phyloP scores from a whole-genome alignment of 2,888 invertebrate species.

The Gasteruption jaculator region DNA sequence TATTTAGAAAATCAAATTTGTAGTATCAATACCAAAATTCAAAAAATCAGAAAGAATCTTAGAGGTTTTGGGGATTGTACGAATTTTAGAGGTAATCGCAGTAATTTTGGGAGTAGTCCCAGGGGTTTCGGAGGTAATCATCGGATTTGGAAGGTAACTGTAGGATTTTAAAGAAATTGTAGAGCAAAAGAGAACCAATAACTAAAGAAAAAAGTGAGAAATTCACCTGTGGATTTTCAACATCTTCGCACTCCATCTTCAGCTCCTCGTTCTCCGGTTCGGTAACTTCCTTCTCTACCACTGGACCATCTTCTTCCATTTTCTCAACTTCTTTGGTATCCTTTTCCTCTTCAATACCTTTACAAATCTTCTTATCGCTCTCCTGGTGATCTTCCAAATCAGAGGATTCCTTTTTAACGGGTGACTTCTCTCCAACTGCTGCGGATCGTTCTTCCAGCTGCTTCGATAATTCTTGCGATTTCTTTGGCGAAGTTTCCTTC shows the following conservation, averaged over 20 bases:
- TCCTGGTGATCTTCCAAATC: slow-evolving; percentile 18
- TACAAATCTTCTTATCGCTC: too few relatives aligned
- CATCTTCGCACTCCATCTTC: slow-evolving; percentile 25
- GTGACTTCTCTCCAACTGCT: slow-evolving; percentile 6
- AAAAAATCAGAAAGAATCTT: too few relatives aligned
- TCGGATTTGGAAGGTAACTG: too few relatives aligned
- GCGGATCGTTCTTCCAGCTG: slow-evolving; percentile 13
- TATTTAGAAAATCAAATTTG: not conserved
- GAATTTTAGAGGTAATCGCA: too few relatives aligned
- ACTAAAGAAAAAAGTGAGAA: too few relatives aligned
- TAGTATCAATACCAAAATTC: too few relatives aligned
- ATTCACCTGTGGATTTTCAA: slow-evolving; percentile 43
- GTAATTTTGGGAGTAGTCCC: too few relatives aligned
- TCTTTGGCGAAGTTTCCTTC: too few relatives aligned
- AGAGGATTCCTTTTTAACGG: slow-evolving; percentile 14
- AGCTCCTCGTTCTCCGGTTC: not conserved
- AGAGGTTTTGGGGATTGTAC: too few relatives aligned
- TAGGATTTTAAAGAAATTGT: too few relatives aligned
- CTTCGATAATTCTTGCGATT: slow-evolving; percentile 5
- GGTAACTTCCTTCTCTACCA: slow-evolving; percentile 8
- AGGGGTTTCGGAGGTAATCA: too few relatives aligned
- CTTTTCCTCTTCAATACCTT: slow-evolving; percentile 13
- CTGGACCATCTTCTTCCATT: slow-evolving; percentile 21
- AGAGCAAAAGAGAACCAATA: too few relatives aligned
- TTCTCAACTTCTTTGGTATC: slow-evolving; percentile 20